Evolutionary conservation across 2,113 vertebrate species (phyloP).

Genomic region (Athene noctua): DNA sequence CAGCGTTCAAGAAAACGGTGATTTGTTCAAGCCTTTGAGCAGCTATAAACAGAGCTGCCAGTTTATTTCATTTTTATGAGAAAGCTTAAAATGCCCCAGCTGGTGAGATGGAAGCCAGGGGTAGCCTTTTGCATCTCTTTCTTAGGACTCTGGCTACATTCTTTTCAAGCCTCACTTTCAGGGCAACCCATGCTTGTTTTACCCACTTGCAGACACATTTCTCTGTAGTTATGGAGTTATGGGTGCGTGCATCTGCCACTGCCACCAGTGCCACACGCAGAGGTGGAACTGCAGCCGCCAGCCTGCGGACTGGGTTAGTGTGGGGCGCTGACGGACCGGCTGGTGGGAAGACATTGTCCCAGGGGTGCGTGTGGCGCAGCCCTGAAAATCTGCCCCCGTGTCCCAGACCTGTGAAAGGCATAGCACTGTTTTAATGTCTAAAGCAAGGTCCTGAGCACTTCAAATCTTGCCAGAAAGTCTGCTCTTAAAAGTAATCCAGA

Average conservation of each 20-base stretch:
- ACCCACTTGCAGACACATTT: not conserved
- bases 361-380: not conserved
- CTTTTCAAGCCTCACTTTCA: not conserved
- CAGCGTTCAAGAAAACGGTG: not conserved
- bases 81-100: not conserved
- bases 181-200: not conserved
- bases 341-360: not conserved
- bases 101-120: not conserved
- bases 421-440: not conserved
- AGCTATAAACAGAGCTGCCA: not conserved
- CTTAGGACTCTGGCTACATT: not conserved
- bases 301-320: not conserved
- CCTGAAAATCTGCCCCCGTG: not conserved
- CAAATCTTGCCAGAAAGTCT: not conserved
- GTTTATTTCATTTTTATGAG: not conserved
- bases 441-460: not conserved
- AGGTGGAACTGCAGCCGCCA: not conserved
- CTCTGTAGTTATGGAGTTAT: no score
- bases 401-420: not conserved
- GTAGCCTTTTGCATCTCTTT: not conserved
- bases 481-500: not conserved
- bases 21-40: not conserved
- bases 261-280: not conserved
- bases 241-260: rapidly evolving
- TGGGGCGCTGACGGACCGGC: not conserved